Evolutionary conservation across 2,113 vertebrate species (phyloP).

Genomic region (Cynoglossus semilaevis): DNA sequence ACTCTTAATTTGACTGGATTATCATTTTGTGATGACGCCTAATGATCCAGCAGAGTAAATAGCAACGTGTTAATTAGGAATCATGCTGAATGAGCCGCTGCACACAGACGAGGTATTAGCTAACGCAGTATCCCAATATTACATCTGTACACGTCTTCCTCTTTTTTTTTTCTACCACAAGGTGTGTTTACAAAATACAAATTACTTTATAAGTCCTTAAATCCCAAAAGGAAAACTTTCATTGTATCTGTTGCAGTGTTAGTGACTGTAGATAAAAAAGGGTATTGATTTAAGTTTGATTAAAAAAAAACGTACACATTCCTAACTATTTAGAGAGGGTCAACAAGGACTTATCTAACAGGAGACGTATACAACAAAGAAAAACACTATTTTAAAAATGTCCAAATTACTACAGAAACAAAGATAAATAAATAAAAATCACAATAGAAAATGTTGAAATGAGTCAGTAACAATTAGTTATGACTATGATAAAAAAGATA

Average conservation of each 20-base stretch:
- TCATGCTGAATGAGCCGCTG: slow-evolving; percentile 69
- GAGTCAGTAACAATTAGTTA: too few species aligned
- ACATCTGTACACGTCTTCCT: slow-evolving; percentile 19
- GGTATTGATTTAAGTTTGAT: neutral
- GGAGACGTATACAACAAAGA: neutral
- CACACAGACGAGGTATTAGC: slow-evolving; percentile 69
- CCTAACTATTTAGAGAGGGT: neutral
- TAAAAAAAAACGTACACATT: neutral
- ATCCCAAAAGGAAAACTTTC: slow-evolving; percentile 1
- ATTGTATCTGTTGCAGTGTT: slow-evolving; percentile 4
- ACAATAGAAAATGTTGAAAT: too few species aligned
- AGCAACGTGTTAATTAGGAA: slow-evolving; percentile 81
- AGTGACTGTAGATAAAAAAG: neutral
- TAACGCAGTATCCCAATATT: slow-evolving; percentile 45
- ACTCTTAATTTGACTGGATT: slow-evolving; percentile 77
- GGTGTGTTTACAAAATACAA: slow-evolving; percentile 11
- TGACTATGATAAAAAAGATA: neutral
- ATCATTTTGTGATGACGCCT: slow-evolving; percentile 74
- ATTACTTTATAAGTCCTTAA: neutral
- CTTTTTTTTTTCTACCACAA: slow-evolving; percentile 35
- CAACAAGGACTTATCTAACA: neutral
- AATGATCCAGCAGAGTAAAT: slow-evolving; percentile 79
- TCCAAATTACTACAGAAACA: too few species aligned
- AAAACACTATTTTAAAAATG: neutral
- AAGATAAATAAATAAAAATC: too few species aligned